Percentiles rank a stretch among this genome's conserved stretches.
Conservation (phyloP, 2,888 invertebrate species). For the Nysson spinosus region DNA sequence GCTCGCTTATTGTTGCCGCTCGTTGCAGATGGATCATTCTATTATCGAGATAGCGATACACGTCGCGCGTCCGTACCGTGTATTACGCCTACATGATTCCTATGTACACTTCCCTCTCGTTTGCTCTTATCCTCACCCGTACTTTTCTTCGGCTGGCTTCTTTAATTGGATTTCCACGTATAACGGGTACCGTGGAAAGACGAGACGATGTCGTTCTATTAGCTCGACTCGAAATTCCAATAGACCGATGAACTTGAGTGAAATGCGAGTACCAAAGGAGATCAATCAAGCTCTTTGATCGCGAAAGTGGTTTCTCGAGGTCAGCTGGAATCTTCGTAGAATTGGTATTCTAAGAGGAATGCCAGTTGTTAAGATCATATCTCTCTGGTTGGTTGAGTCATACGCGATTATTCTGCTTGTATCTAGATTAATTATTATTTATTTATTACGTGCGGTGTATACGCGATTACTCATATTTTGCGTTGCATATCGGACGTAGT, state of each 20-base stretch:
- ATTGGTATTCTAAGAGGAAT: slow-evolving; percentile 35
- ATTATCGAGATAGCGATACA: slow-evolving; percentile 67
- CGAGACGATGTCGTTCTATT: background rate
- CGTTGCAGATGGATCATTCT: slow-evolving; percentile 67
- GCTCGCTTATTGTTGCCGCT: slow-evolving; percentile 65
- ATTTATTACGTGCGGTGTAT: too few relatives aligned
- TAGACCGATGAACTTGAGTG: slow-evolving; percentile 9
- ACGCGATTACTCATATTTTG: too few relatives aligned
- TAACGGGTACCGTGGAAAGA: background rate
- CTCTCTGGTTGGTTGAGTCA: slow-evolving; percentile 14
- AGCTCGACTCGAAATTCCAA: slow-evolving; percentile 27
- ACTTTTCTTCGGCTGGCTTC: background rate
- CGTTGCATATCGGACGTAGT: too few relatives aligned
- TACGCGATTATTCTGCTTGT: too few relatives aligned
- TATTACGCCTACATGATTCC: slow-evolving; percentile 20
- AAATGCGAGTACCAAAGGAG: slow-evolving; percentile 14
- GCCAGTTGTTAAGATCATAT: slow-evolving; percentile 51
- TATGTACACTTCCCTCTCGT: slow-evolving; percentile 15
- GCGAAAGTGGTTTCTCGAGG: slow-evolving; percentile 15
- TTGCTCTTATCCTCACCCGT: too few relatives aligned
- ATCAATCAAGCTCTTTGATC: background rate
- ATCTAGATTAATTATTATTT: too few relatives aligned
- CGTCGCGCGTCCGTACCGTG: background rate
- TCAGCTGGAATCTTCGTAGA: background rate
- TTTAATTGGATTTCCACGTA: slow-evolving; percentile 26